Conservation (phyloP, 1,140 invertebrate genomes). For the Pantala flavescens region DNA sequence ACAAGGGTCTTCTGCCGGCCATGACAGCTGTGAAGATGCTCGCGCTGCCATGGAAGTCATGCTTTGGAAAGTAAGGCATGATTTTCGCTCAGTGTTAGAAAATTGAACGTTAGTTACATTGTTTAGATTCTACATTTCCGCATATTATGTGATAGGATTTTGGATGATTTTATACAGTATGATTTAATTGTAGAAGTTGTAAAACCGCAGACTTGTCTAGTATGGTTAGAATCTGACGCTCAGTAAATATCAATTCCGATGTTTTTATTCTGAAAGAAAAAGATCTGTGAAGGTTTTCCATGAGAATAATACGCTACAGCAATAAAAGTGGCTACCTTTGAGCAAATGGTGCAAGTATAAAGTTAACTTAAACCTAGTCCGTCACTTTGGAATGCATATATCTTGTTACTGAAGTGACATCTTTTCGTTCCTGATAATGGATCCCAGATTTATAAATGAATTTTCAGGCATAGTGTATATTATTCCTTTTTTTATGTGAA, state of each 20-base stretch:
- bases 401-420: neutral
- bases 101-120: neutral
- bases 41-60: conserved; percentile 72
- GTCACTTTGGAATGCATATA: neutral
- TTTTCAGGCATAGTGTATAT: neutral
- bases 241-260: neutral
- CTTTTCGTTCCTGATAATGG: neutral
- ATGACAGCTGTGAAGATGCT: conserved; percentile 85
- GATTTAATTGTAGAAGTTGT: neutral
- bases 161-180: neutral
- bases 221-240: neutral
- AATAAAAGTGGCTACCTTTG: neutral
- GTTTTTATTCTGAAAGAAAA: neutral
- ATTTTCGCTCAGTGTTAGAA: neutral
- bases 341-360: neutral
- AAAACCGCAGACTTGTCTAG: neutral
- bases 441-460: neutral
- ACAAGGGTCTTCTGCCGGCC: conserved; percentile 55
- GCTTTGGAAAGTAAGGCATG: conserved; percentile 49
- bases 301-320: neutral
- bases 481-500: no score
- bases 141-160: neutral
- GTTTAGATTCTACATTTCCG: no score
- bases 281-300: neutral
- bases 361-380: neutral